These are phyloP conservation scores for Clarias platycephalus DNA, from an alignment of 2,797 vertebrate genomes.

Conservation along the genomic window DNA sequence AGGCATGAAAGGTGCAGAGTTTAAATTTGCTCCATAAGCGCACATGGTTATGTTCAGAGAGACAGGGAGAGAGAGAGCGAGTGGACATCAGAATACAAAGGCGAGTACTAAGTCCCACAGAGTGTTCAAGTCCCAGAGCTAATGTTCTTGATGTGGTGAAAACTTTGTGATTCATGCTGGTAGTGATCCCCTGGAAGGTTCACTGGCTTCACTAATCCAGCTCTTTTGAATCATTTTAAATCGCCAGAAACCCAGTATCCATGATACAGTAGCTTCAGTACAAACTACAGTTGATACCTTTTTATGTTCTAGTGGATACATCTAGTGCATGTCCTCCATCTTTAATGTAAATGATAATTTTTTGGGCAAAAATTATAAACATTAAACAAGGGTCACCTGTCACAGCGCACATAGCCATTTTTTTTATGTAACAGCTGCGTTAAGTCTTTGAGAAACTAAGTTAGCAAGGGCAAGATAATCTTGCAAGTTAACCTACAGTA, in stretches of 20 bases:
- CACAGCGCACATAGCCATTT: background rate
- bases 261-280: background rate
- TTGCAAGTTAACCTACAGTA: background rate
- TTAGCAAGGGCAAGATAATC: background rate
- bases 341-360: background rate
- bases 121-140: slow-evolving; percentile 8
- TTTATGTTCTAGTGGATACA: background rate
- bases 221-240: background rate
- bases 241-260: background rate
- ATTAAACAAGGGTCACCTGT: background rate
- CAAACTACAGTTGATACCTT: background rate
- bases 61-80: slow-evolving; percentile 1
- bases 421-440: background rate
- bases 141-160: slow-evolving; percentile 23
- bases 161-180: background rate
- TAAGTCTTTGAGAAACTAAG: background rate
- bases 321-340: background rate
- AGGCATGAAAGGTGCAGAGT: slow-evolving; percentile 42
- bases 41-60: background rate
- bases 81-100: slow-evolving; percentile 35
- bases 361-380: background rate
- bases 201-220: background rate
- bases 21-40: slow-evolving; percentile 42
- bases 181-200: background rate
- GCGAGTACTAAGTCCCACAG: background rate